Conservation (phyloP, 2,113 vertebrate genomes). For the Pteruthius melanotis region DNA sequence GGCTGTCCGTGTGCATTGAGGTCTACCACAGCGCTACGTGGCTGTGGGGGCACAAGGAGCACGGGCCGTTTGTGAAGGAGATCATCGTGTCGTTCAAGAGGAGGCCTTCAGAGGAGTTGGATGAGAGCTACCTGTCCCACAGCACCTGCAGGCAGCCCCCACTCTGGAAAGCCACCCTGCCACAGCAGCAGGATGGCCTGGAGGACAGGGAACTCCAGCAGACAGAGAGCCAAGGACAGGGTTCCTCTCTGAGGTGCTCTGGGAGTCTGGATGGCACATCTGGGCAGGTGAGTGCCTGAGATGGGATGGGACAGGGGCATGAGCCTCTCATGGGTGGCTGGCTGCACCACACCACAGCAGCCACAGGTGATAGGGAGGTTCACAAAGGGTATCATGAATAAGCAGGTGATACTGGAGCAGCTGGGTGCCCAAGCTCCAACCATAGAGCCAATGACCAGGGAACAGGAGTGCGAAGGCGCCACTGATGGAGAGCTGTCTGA, state of each 20-base stretch:
- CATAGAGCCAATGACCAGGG: too few relatives aligned
- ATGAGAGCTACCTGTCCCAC: not conserved
- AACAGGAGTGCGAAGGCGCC: accelerated
- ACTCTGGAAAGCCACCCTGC: not conserved
- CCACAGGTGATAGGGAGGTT: not conserved
- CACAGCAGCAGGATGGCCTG: not conserved
- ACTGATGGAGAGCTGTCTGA: not conserved
- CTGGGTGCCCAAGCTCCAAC: not conserved
- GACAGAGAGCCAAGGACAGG: not conserved
- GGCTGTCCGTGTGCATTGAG: not conserved
- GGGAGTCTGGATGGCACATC: accelerated
- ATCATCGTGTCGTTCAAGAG: not conserved
- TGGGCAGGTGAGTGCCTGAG: not conserved
- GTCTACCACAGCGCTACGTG: accelerated
- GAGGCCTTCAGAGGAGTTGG: not conserved
- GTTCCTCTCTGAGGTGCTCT: not conserved
- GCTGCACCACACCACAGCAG: not conserved
- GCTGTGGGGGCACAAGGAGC: not conserved
- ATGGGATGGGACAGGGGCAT: accelerated
- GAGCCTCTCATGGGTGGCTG: not conserved
- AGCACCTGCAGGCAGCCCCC: accelerated
- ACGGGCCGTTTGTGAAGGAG: not conserved
- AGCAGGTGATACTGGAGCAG: not conserved
- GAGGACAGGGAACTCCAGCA: not conserved
- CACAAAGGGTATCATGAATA: not conserved